phyloP scores from a whole-genome alignment of 2,888 invertebrate genomes.

The Griposia aprilina region DNA sequence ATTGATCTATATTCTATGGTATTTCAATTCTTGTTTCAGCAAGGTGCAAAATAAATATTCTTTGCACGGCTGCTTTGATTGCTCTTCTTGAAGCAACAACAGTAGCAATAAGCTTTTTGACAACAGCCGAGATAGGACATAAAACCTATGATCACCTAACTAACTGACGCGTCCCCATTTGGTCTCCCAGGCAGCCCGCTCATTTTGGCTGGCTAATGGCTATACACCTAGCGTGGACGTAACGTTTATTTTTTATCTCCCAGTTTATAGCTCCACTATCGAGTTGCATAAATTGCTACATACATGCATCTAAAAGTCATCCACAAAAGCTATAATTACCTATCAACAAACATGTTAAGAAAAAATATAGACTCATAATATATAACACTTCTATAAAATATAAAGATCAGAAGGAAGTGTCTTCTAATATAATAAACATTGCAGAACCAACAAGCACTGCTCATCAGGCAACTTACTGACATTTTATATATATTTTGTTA shows the following conservation, averaged over 20 bases:
- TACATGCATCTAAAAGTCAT: conserved; percentile 43
- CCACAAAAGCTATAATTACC: conserved; percentile 55
- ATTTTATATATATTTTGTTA: conserved; percentile 13
- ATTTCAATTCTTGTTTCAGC: neutral
- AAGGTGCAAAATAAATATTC: neutral
- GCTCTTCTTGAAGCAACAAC: neutral
- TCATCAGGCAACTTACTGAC: conserved; percentile 20
- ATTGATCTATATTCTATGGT: neutral
- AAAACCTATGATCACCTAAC: neutral
- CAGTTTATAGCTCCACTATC: neutral
- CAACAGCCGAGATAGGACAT: neutral
- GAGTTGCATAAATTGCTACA: conserved; percentile 48
- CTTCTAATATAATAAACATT: conserved; percentile 44
- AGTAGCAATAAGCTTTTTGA: neutral
- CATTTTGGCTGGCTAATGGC: neutral
- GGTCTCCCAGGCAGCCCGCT: neutral
- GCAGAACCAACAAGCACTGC: conserved; percentile 50
- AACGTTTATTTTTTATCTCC: neutral
- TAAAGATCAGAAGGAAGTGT: conserved; percentile 42
- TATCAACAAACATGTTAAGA: conserved; percentile 49
- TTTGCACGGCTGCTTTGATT: neutral
- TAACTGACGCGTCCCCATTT: neutral
- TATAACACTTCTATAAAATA: conserved; percentile 52
- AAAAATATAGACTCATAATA: conserved; percentile 61
- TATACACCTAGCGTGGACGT: neutral